Evolutionary conservation across 2,797 vertebrate species (phyloP), one percentile per base, ranked within the genome.

Genomic region (Labroides dimidiatus): DNA sequence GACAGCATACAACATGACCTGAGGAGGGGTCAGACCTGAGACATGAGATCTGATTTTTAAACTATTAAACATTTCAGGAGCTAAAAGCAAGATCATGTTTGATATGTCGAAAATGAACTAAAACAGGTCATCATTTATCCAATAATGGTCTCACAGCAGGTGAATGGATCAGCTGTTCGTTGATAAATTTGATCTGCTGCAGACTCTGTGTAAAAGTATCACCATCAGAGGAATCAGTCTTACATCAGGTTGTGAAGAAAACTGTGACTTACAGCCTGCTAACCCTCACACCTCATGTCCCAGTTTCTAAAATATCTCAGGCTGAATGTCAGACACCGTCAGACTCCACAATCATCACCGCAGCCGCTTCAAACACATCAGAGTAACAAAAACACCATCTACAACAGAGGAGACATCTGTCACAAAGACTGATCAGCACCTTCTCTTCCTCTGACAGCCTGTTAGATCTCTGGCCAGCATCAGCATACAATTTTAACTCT

Each of bases 381-480:
- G 36, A 47, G 42, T n/a, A 64, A 37, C 15, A 53, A 42, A 17
- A 52, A 54, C 23, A 48, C 37, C 13, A 39, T 37, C 61, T 42
- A 63, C 30, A 69, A 63, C 30, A 69, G 41, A 64, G 10, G 27
- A 49, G 19, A 33, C 6, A 56, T 11, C 17, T 52, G 44, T 43
- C 16, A 50, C 7, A 43, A 15, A 33, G 55, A 58, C 23, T 50
- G 19, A 74, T 52, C 23, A 50, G 30, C 36, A 48, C 53, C 50
- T 64, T 66, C 42, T 52, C 45, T 50, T 54, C 13, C 39, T 57
- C 10, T 27, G 62, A 68, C 64, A 50, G 24, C 14, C 15, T 27
- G 61, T 70, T 54, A 59, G 37, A 86, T 75, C 48, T 60, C 23
- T 64, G n/a, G 20, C 57, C 42, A 72, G 62, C 19, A 50, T 58